A percentile compares a stretch with the other conserved stretches of the same genome.
These are phyloP conservation scores for Sinocyclocheilus maitianheensis DNA, from an alignment of 2,113 vertebrate species.

Conservation along the genomic window DNA sequence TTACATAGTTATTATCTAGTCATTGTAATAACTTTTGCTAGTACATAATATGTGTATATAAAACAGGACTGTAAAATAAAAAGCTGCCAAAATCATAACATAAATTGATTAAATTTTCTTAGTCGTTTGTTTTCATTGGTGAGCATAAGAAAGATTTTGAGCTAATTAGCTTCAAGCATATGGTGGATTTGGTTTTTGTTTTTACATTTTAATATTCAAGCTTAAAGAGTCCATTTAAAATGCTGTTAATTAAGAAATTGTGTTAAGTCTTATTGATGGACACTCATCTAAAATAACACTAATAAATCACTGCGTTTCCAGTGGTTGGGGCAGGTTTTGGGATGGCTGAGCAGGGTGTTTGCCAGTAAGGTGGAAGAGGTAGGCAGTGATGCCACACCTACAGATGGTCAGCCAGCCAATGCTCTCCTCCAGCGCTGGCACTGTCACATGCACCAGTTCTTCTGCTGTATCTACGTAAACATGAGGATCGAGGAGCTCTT, in stretches of 20 bases:
- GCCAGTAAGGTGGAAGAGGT: constrained; percentile 60
- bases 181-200: neutral
- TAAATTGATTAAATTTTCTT: neutral
- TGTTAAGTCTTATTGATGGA: neutral
- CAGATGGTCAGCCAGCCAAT: constrained; percentile 45
- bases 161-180: too few relatives aligned
- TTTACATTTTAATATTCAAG: constrained; percentile 5
- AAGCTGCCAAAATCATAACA: neutral
- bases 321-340: constrained; percentile 94
- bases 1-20: neutral
- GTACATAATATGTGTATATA: neutral
- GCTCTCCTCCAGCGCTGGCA: constrained; percentile 87
- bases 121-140: neutral
- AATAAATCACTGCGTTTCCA: constrained; percentile 56
- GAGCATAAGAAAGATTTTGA: neutral
- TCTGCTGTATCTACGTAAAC: constrained; percentile 92
- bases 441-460: constrained; percentile 93
- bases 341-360: constrained; percentile 93
- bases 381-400: constrained; percentile 4
- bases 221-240: neutral
- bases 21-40: neutral
- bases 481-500: constrained; percentile 98
- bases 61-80: neutral
- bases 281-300: neutral
- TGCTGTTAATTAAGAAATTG: neutral